These are phyloP conservation scores for Sphecodes monilicornis DNA, from an alignment of 2,888 invertebrate species.

Conservation along the genomic window DNA sequence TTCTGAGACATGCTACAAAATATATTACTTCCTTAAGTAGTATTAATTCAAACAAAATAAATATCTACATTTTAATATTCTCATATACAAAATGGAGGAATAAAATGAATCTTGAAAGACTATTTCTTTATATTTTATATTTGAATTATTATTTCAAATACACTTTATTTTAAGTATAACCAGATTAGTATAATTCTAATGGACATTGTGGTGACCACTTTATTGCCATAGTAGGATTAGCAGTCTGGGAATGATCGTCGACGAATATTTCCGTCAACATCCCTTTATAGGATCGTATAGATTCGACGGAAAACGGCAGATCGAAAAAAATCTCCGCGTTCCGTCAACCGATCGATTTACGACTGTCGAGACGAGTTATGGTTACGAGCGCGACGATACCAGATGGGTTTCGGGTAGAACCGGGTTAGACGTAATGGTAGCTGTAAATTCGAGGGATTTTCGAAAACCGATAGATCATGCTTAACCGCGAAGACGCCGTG, in stretches of 20 bases:
- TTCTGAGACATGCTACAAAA: not conserved
- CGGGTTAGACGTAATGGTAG: conserved; percentile 14
- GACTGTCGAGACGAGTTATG: conserved; percentile 24
- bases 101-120: not conserved
- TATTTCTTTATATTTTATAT: not conserved
- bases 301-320: not conserved
- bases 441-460: conserved; percentile 25
- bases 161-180: not conserved
- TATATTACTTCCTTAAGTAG: not conserved
- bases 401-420: conserved; percentile 4
- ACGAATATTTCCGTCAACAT: conserved; percentile 3
- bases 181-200: not conserved
- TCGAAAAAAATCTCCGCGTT: not conserved
- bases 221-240: not conserved
- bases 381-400: conserved; percentile 17
- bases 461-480: conserved; percentile 18
- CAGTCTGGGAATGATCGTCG: not conserved
- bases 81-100: too few species aligned
- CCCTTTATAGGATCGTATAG: not conserved
- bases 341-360: conserved; percentile 38
- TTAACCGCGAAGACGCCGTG: not conserved
- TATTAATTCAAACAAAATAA: not conserved
- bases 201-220: not conserved
- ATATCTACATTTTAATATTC: not conserved
- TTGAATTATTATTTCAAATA: not conserved